Conservation (phyloP, 2,888 invertebrate species). For the Unio delphinus region DNA sequence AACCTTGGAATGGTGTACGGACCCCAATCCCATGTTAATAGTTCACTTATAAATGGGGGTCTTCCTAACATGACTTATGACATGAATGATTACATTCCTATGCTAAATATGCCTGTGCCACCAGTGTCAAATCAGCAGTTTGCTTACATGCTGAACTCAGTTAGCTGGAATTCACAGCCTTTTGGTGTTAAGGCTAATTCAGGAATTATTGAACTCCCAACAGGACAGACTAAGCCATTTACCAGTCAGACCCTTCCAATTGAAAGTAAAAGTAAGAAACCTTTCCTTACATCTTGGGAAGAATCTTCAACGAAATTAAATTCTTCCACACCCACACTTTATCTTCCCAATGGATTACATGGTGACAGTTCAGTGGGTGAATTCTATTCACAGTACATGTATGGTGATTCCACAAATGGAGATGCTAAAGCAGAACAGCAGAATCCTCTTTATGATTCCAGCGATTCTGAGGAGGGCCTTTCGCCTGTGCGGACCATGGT, state of each 20-base stretch:
- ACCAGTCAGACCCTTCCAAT: no score
- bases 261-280: no score
- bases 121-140: constrained; percentile 48
- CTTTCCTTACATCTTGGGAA: no score
- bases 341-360: no score
- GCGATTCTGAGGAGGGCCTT: constrained; percentile 40
- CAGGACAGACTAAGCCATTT: no score
- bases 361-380: no score
- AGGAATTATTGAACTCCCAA: constrained; percentile 15
- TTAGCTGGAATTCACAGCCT: constrained; percentile 32
- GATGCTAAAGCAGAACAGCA: constrained; percentile 10
- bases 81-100: constrained; percentile 54
- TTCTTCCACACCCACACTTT: no score
- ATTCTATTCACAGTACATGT: no score
- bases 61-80: constrained; percentile 37
- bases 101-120: constrained; percentile 52
- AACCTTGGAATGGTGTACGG: constrained; percentile 28
- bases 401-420: constrained; percentile 11
- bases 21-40: constrained; percentile 26
- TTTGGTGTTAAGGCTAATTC: constrained; percentile 33
- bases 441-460: constrained; percentile 33
- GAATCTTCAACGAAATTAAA: no score
- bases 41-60: constrained; percentile 25
- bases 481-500: constrained; percentile 40
- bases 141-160: constrained; percentile 48